phyloP scores from a whole-genome alignment of 2,797 vertebrate genomes.

The Sebastes diaconus region DNA sequence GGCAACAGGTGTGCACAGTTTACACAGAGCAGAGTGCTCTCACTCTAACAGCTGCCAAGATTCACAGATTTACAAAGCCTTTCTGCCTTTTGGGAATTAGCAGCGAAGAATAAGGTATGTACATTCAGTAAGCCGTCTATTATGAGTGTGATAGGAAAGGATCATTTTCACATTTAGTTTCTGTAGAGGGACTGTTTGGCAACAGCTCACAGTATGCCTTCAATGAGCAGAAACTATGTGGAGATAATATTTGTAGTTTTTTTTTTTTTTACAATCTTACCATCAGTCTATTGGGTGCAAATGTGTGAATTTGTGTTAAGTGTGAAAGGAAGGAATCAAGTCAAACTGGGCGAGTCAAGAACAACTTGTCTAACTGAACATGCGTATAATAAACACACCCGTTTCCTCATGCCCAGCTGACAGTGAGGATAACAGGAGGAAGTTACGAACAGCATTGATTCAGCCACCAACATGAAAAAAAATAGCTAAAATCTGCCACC shows the following conservation, averaged over 20 bases:
- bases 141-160: not conserved
- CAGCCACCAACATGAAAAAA: not conserved
- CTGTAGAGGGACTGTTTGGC: not conserved
- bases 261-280: not conserved
- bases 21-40: constrained; percentile 16
- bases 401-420: not conserved
- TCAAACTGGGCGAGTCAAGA: constrained; percentile 39
- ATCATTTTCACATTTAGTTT: not conserved
- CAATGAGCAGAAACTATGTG: not conserved
- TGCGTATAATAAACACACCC: not conserved
- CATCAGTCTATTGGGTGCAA: not conserved
- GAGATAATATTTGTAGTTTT: not conserved
- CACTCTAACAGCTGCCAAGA: constrained; percentile 5
- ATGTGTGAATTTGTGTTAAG: not conserved
- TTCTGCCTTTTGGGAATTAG: constrained; percentile 3
- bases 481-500: too few relatives aligned
- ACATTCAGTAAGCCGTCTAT: not conserved
- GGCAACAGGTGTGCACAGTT: constrained; percentile 63
- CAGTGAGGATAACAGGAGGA: not conserved
- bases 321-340: not conserved
- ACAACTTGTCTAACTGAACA: constrained; percentile 67
- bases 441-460: not conserved
- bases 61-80: not conserved
- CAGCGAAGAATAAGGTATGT: constrained; percentile 53
- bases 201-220: not conserved